Conservation (phyloP, 2,888 invertebrate species). For the Stenoptilia bipunctidactyla region DNA sequence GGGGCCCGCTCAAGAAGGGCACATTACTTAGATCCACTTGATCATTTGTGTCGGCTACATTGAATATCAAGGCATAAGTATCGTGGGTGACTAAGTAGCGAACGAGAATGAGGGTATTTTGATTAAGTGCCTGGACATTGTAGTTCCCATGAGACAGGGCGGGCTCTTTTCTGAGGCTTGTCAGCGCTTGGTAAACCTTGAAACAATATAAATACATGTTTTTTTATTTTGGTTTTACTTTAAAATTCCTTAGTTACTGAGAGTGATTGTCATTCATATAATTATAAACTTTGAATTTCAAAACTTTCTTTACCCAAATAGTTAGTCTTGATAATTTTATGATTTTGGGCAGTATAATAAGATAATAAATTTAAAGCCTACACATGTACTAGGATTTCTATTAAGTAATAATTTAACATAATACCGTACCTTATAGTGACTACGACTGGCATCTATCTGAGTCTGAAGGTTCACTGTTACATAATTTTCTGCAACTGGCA, state of each 20-base stretch:
- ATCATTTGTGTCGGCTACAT: constrained; percentile 51
- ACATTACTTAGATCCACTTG: constrained; percentile 39
- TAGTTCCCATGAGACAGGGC: constrained; percentile 46
- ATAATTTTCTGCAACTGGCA: constrained; percentile 76
- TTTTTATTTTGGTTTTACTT: neutral
- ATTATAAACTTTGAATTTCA: too few species aligned
- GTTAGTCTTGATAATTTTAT: too few species aligned
- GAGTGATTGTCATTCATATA: too few species aligned
- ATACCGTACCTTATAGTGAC: constrained; percentile 56
- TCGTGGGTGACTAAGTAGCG: constrained; percentile 32
- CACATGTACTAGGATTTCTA: too few species aligned
- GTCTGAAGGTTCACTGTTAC: constrained; percentile 65
- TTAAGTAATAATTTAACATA: too few species aligned
- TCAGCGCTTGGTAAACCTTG: constrained; percentile 67
- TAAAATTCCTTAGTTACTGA: too few species aligned
- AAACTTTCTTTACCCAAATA: too few species aligned
- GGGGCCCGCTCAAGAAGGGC: constrained; percentile 21
- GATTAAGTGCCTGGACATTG: constrained; percentile 32
- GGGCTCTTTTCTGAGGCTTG: constrained; percentile 50
- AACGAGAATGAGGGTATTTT: constrained; percentile 30
- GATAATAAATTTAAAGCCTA: too few species aligned
- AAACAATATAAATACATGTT: constrained; percentile 5
- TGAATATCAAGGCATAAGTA: constrained; percentile 55
- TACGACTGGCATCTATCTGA: constrained; percentile 56
- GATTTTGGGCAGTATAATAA: too few species aligned